These are phyloP conservation scores for Actinemys pallida DNA, from an alignment of 2,113 vertebrate species.

Conservation along the genomic window DNA sequence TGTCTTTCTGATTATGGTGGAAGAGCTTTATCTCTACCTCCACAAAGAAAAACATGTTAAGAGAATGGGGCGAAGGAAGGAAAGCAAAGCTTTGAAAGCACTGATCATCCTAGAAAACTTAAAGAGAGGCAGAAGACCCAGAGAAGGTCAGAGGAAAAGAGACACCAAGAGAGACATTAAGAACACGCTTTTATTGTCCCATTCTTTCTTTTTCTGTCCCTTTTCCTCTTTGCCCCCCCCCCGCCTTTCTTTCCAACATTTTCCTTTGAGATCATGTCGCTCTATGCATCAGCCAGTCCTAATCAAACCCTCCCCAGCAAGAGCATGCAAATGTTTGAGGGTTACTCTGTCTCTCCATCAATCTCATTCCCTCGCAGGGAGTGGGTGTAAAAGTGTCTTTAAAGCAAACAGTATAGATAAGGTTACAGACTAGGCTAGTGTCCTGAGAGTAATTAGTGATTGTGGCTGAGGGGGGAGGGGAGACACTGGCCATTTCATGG, in stretches of 20 bases:
- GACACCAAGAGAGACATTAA: neutral
- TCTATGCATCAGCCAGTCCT: neutral
- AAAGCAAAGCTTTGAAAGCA: neutral
- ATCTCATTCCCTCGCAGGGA: conserved; percentile 32
- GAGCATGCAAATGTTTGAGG: conserved; percentile 3
- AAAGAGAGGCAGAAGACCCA: neutral
- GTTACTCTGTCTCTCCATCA: conserved; percentile 31
- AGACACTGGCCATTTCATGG: neutral
- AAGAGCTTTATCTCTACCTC: neutral
- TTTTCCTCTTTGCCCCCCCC: neutral
- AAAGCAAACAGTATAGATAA: neutral
- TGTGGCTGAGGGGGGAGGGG: neutral
- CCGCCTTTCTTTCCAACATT: neutral
- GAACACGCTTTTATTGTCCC: neutral
- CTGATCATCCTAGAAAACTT: neutral
- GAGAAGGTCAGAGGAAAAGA: neutral
- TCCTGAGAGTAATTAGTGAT: conserved; percentile 8
- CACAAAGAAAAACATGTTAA: neutral
- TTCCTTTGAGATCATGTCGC: neutral
- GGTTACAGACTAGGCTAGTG: conserved; percentile 8
- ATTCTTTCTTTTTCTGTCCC: neutral
- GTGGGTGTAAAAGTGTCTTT: conserved; percentile 38
- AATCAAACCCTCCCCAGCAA: conserved; percentile 5
- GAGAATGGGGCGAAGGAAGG: neutral
- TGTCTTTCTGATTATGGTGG: neutral